Evolutionary conservation across 1,140 invertebrate species (phyloP), one percentile per base, ranked within the genome.

Genomic region (Trachelipus rathkii): DNA sequence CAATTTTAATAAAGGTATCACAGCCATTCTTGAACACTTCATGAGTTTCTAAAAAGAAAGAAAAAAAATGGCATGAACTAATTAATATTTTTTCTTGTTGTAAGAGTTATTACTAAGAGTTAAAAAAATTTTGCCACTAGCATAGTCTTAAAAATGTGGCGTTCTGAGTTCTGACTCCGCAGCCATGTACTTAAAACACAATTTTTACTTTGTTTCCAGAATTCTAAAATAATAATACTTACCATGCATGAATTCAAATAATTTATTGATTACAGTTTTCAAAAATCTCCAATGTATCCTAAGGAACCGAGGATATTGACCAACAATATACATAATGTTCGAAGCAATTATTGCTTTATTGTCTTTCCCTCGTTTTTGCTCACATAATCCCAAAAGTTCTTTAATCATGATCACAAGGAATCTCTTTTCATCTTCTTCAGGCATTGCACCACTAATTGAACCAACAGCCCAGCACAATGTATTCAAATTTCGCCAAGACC

Each of bases 1-100:
- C 96, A 84, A 99, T 99, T 87, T 99, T 99, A 81, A 99, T 99
- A 85, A 99, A 99, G 24, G 98, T 99, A 88, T 99, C 98, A 88
- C 98, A 99, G 98, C 98, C 98, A 99, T 99, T 99, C 96, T 83
- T 95, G 93, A 10, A 99, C 97, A 83, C 98, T 86, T 99, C 98
- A 85, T 99, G 98, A 44, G 97, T 98, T 89, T 99, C 96, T n/a
- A n/a, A n/a, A n/a, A n/a, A n/a, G 83, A 83, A 83, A 79, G 19
- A 79, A 72, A 77, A 24, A 78, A 76, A 70, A 19, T 66, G 23
- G 21, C 19, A 70, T 43, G 53, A 33, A 8, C n/a, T n/a, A n/a
- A 50, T 43, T 1, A 33, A 33, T 33, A 6, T 33, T 33, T 6
- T 33, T 33, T 33, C n/a, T n/a, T n/a, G n/a, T n/a, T n/a, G n/a